These are phyloP conservation scores for Hydrozoanthus tunicans DNA, from an alignment of 64 coral and sea anemone genomes.

Conservation along the genomic window DNA sequence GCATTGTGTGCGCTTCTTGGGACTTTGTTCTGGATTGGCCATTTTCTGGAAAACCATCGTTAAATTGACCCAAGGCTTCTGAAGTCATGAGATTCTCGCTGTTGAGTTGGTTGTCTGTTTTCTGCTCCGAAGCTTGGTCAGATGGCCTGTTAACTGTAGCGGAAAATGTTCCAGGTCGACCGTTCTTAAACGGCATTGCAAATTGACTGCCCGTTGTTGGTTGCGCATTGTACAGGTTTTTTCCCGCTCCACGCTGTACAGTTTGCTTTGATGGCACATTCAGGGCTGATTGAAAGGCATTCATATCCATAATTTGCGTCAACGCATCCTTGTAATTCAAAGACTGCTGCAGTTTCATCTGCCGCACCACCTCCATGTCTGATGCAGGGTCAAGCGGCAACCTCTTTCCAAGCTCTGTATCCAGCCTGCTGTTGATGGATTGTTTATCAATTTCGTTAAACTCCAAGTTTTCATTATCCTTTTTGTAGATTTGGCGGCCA, in stretches of 20 bases:
- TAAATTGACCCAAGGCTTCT: constrained; percentile 28
- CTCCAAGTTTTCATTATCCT: not conserved
- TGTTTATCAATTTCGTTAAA: constrained; percentile 19
- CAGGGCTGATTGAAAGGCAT: not conserved
- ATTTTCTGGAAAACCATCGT: constrained; percentile 31
- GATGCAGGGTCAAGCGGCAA: not conserved
- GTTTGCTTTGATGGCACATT: not conserved
- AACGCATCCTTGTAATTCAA: constrained; percentile 7
- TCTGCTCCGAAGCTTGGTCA: not conserved
- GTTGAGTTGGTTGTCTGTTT: constrained; percentile 8
- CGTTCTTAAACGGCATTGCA: not conserved
- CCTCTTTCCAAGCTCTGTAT: constrained; percentile 12
- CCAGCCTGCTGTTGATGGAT: constrained; percentile 20
- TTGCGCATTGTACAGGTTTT: not conserved
- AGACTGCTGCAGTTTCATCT: constrained; percentile 37
- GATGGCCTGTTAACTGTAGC: not conserved
- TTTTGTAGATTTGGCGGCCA: not conserved
- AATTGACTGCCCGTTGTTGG: not conserved
- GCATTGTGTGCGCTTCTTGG: not conserved
- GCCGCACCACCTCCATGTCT: not conserved
- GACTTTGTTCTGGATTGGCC: not conserved
- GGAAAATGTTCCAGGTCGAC: not conserved
- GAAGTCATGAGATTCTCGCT: constrained; percentile 19
- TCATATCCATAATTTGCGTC: not conserved
- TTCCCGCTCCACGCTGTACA: not conserved